Base-by-base conservation (phyloP, 2,113 vertebrate genomes). In the Falco punctatus region DNA sequence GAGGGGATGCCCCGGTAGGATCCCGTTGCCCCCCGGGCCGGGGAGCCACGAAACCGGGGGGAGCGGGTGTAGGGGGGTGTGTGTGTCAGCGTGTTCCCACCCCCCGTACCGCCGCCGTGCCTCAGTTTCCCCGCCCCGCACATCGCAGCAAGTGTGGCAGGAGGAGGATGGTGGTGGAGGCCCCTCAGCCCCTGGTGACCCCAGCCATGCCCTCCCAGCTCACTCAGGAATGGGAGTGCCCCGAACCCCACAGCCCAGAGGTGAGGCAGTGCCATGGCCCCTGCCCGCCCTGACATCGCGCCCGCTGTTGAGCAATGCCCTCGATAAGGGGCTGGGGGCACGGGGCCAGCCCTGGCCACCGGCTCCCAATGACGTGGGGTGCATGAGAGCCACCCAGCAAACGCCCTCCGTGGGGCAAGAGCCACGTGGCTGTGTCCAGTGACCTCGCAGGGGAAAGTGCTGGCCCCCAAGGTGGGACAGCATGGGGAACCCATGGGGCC, bases 311-410 rank as follows among this genome's bases (percentile, higher is more conserved):
- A 94, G 96, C 94, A 96, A 97, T 71, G 81, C 4, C 35, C 48
- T n/a, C 12, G 89, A 91, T 92, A 95, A 96, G 89, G 46, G 32
- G 13, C 32, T 0, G 1, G 35, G 58, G 46, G 32, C 79, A 80
- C 1, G 1, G 33, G 20, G 51, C 88, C 88, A 81, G 82, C 21
- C 46, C 38, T 20, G 42, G 64, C 42, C 65, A 8, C 52, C 2
- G 8, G 80, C 91, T 91, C 89, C 96, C 96, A 96, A 92, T 96
- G 90, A 57, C 14, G 6, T 18, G 65, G 73, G 69, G 59, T 48
- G 61, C 81, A 35, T 1, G 1, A 83, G 84, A 94, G 38, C 89
- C 73, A 8, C 96, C 95, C 87, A 72, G 35, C 32, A 87, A 92
- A 97, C 93, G 61, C 96, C 93, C 83, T 86, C 84, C 22, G 0